Evolutionary conservation across 2,888 invertebrate genomes (phyloP).

Genomic region (Vanessa cardui): DNA sequence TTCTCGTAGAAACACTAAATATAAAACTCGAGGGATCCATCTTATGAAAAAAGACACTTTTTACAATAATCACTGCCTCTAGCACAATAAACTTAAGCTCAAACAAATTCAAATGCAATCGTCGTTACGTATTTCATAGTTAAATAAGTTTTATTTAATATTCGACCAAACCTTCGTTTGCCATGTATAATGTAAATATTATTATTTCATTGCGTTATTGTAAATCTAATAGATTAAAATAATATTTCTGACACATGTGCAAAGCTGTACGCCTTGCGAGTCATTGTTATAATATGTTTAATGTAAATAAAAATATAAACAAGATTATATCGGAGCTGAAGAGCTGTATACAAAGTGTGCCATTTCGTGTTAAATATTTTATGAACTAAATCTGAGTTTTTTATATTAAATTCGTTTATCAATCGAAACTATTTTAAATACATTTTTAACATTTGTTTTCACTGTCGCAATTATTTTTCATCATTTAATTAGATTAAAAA

Average conservation of each 20-base stretch:
- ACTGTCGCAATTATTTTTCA: not conserved
- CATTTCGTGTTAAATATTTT: conserved; percentile 44
- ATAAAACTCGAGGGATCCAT: not conserved
- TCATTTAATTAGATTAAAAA: conserved; percentile 3
- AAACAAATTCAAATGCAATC: conserved; percentile 14
- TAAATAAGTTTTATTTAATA: conserved; percentile 30
- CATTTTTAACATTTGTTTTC: conserved; percentile 3
- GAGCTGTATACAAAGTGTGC: conserved; percentile 43
- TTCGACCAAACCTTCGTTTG: conserved; percentile 73
- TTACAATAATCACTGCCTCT: not conserved
- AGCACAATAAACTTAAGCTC: conserved; percentile 15
- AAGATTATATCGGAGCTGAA: conserved; percentile 27
- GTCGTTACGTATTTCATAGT: conserved; percentile 22
- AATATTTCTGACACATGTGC: conserved; percentile 12
- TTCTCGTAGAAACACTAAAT: not conserved
- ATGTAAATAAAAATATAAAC: conserved; percentile 20
- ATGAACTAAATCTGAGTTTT: conserved; percentile 28
- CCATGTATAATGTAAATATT: conserved; percentile 73
- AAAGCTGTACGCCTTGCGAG: not conserved
- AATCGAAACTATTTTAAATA: not conserved
- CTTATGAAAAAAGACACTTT: not conserved
- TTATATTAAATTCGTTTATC: conserved; percentile 2
- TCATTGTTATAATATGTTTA: conserved; percentile 10
- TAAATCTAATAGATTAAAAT: conserved; percentile 33
- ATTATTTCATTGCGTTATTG: conserved; percentile 31